phyloP scores from a whole-genome alignment of 2,113 vertebrate genomes.

The Hippocampus abdominalis region DNA sequence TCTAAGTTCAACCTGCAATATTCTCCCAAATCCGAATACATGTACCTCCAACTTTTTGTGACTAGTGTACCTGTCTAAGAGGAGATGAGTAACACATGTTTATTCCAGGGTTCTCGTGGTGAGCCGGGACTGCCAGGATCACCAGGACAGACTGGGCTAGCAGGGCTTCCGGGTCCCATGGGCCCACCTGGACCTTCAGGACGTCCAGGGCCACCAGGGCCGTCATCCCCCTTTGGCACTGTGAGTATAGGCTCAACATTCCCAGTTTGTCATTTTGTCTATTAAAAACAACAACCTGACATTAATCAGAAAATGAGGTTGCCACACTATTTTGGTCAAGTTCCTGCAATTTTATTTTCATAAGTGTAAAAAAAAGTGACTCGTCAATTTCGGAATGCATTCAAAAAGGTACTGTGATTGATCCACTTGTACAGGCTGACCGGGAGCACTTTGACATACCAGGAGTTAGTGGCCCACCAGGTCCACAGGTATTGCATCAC shows the following conservation, averaged over 20 bases:
- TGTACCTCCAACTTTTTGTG: background rate
- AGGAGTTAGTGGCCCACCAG: constrained; percentile 64
- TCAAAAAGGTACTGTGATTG: background rate
- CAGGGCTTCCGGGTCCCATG: constrained; percentile 82
- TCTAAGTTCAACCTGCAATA: background rate
- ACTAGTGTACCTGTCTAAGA: background rate
- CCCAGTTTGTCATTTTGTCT: background rate
- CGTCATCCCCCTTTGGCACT: constrained; percentile 59
- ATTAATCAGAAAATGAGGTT: background rate
- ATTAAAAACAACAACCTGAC: too few species aligned
- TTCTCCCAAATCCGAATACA: background rate
- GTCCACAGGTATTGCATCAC: constrained; percentile 75
- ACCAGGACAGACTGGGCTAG: constrained; percentile 73
- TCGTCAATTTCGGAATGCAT: background rate
- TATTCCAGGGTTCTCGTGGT: constrained; percentile 75
- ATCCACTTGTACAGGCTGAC: constrained; percentile 55
- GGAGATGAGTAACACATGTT: background rate
- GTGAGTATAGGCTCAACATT: constrained; percentile 72
- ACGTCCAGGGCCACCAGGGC: constrained; percentile 77
- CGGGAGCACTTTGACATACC: constrained; percentile 71
- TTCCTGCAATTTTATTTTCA: background rate
- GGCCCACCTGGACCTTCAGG: constrained; percentile 83
- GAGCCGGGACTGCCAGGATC: constrained; percentile 68
- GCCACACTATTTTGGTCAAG: background rate
- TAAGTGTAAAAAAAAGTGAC: background rate